Conservation (phyloP, 1,140 invertebrate species). For the Zaprionus ornatus region DNA sequence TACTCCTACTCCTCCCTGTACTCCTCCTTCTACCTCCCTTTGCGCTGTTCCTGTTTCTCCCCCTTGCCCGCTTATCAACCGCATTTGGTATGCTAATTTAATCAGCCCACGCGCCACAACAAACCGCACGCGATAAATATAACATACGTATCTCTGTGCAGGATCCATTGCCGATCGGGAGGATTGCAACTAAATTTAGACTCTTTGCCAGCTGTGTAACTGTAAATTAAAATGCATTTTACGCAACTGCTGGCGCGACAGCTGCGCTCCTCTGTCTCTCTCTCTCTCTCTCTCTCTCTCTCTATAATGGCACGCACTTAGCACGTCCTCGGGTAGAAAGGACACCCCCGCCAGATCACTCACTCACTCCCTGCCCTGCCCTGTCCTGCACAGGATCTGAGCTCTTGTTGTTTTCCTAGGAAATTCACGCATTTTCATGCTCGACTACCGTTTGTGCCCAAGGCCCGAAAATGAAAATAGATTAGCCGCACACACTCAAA, state of each 20-base stretch:
- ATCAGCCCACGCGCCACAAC: constrained; percentile 64
- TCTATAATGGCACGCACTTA: constrained; percentile 70
- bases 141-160: constrained; percentile 9
- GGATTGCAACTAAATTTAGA: constrained; percentile 65
- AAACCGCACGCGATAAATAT: constrained; percentile 69
- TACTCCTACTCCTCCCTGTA: too few species aligned
- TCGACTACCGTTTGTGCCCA: constrained; percentile 69
- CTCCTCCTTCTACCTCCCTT: not conserved
- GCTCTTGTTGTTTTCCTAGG: constrained; percentile 59
- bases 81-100: constrained; percentile 69
- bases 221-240: constrained; percentile 83
- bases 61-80: not conserved
- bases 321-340: constrained; percentile 58
- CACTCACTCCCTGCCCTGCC: not conserved
- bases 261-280: constrained; percentile 48
- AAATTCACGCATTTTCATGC: constrained; percentile 78
- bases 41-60: too few species aligned
- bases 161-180: constrained; percentile 30
- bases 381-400: constrained; percentile 6
- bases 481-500: constrained; percentile 65
- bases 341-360: constrained; percentile 57
- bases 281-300: too few species aligned
- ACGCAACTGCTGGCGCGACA: constrained; percentile 69
- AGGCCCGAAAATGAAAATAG: constrained; percentile 55
- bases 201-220: constrained; percentile 60